Conservation (phyloP, 2,888 invertebrate genomes). For the Mantis religiosa region DNA sequence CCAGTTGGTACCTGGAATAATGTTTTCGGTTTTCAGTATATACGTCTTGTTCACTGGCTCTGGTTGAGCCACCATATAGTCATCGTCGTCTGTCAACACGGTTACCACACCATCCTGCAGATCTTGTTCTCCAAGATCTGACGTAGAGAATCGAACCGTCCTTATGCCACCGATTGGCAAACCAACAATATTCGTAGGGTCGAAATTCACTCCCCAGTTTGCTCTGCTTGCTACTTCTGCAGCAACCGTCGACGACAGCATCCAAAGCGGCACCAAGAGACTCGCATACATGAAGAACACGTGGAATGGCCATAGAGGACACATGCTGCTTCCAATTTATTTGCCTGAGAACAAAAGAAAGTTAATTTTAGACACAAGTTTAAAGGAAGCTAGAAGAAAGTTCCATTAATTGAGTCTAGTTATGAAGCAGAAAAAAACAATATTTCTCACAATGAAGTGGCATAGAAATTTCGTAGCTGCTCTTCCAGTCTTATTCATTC, state of each 20-base stretch:
- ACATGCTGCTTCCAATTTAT: conserved; percentile 45
- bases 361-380: not conserved
- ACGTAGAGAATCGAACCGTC: conserved; percentile 46
- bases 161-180: conserved; percentile 50
- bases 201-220: conserved; percentile 40
- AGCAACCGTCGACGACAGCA: conserved; percentile 49
- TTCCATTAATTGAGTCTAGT: too few relatives aligned
- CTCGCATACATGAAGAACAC: conserved; percentile 53
- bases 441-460: too few relatives aligned
- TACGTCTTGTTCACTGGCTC: not conserved
- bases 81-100: conserved; percentile 5
- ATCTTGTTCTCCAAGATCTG: conserved; percentile 37
- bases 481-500: too few relatives aligned
- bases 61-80: not conserved
- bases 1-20: conserved; percentile 34
- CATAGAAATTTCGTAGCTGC: too few relatives aligned
- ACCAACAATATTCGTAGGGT: conserved; percentile 41
- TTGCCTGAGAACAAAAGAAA: not conserved
- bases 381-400: not conserved
- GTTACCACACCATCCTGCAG: conserved; percentile 8
- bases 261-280: conserved; percentile 52
- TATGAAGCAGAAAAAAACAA: too few relatives aligned
- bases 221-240: conserved; percentile 36
- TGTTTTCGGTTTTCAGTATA: not conserved
- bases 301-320: conserved; percentile 60